phyloP scores from a whole-genome alignment of 2,888 invertebrate genomes.

The Norana najaformis region DNA sequence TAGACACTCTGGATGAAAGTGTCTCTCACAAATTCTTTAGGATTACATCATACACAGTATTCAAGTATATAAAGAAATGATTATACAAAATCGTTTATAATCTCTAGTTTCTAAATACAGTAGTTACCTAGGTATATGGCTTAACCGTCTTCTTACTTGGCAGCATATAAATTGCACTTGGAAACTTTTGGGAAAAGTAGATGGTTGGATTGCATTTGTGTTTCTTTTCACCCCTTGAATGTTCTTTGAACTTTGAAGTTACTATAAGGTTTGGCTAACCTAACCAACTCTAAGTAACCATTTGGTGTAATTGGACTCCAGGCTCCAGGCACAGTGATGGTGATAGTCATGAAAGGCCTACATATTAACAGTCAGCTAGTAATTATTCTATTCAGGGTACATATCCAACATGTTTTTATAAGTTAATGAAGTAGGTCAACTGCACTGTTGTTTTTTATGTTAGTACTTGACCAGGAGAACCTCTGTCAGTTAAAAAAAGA shows the following conservation, averaged over 20 bases:
- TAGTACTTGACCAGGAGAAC: not conserved
- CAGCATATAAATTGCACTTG: no score
- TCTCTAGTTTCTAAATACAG: not conserved
- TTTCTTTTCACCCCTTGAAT: not conserved
- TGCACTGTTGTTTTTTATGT: not conserved
- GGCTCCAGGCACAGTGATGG: no score
- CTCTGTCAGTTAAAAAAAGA: not conserved
- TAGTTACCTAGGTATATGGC: no score
- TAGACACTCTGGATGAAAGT: not conserved
- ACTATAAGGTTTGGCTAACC: not conserved
- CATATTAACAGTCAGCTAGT: not conserved
- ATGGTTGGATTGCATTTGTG: no score
- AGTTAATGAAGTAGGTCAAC: not conserved
- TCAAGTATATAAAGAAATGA: not conserved
- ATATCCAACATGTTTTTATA: not conserved
- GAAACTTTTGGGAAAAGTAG: no score
- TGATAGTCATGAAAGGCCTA: not conserved
- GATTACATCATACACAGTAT: not conserved
- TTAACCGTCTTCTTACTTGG: no score
- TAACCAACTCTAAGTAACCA: not conserved
- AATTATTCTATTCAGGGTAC: not conserved
- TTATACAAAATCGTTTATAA: not conserved
- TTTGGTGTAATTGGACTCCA: not conserved
- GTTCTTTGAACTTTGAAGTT: not conserved
- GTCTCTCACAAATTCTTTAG: not conserved